These are phyloP conservation scores for Cartodere bifasciata DNA, from an alignment of 2,888 invertebrate species.

Conservation along the genomic window DNA sequence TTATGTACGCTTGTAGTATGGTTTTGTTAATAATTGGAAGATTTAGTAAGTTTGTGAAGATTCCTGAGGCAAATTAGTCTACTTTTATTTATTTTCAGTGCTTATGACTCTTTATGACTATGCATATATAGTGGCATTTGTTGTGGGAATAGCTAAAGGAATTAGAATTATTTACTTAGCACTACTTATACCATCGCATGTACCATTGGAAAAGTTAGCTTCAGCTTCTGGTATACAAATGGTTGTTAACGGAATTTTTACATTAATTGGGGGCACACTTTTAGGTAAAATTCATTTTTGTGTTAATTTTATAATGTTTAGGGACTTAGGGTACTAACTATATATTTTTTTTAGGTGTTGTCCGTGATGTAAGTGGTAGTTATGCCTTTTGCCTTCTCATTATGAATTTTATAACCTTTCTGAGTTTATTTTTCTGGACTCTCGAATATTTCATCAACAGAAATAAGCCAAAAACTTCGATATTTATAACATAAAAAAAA, in stretches of 20 bases:
- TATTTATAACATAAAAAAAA: too few relatives aligned
- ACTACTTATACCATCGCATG: constrained; percentile 53
- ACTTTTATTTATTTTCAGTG: constrained; percentile 1
- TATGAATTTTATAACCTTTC: constrained; percentile 51
- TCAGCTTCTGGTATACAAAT: constrained; percentile 59
- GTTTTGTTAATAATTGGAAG: constrained; percentile 45
- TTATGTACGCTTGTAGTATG: constrained; percentile 52
- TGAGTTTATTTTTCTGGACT: too few relatives aligned
- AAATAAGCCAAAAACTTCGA: too few relatives aligned
- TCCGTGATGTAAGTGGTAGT: constrained; percentile 47
- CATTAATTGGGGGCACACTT: constrained; percentile 47
- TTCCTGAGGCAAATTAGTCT: neutral
- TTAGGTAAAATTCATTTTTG: constrained; percentile 39
- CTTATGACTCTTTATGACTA: neutral
- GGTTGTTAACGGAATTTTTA: constrained; percentile 51
- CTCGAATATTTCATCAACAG: too few relatives aligned
- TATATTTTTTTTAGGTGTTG: constrained; percentile 40
- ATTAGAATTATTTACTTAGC: constrained; percentile 56
- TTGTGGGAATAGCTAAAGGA: constrained; percentile 55
- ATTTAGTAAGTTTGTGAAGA: constrained; percentile 42
- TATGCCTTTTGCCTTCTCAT: constrained; percentile 46
- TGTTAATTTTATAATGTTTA: constrained; percentile 3
- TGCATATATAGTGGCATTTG: constrained; percentile 35
- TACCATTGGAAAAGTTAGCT: constrained; percentile 51
- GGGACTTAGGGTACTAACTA: neutral